phyloP scores from a whole-genome alignment of 2,797 vertebrate species.

The Xenentodon cancila region DNA sequence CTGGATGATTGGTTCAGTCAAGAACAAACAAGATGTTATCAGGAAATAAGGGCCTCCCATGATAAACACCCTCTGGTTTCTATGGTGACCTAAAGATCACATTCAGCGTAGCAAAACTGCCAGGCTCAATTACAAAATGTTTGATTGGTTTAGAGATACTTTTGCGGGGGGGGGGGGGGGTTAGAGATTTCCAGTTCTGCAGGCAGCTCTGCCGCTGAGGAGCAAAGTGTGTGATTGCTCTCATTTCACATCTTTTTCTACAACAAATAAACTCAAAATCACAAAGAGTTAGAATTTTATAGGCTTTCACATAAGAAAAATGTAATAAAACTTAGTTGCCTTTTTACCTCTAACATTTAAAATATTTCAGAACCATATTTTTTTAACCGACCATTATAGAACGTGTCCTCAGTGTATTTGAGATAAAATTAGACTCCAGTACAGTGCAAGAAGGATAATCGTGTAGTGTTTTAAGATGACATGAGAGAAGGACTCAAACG shows the following conservation, averaged over 20 bases:
- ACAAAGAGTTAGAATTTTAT: constrained; percentile 50
- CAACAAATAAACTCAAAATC: constrained; percentile 59
- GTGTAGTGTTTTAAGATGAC: too few species aligned
- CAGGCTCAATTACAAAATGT: constrained; percentile 77
- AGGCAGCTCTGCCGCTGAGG: constrained; percentile 79
- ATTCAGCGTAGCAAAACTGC: constrained; percentile 56
- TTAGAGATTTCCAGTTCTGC: constrained; percentile 68
- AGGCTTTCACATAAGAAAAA: constrained; percentile 39
- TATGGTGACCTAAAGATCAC: constrained; percentile 68
- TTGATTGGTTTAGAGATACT: constrained; percentile 84
- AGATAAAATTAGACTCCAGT: too few species aligned
- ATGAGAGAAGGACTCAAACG: too few species aligned
- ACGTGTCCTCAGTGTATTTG: too few species aligned
- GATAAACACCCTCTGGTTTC: constrained; percentile 71
- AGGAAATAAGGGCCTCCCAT: constrained; percentile 40
- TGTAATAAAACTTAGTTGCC: not conserved
- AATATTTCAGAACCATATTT: too few species aligned
- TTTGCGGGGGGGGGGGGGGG: constrained; percentile 78
- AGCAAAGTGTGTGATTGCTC: constrained; percentile 79
- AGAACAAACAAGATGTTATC: constrained; percentile 48
- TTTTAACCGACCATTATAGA: too few species aligned
- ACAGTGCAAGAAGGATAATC: too few species aligned
- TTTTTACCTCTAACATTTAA: not conserved
- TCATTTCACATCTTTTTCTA: constrained; percentile 72
- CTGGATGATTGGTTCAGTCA: constrained; percentile 47